Conservation (phyloP, 1,140 invertebrate genomes). For the Drosophila auraria region DNA sequence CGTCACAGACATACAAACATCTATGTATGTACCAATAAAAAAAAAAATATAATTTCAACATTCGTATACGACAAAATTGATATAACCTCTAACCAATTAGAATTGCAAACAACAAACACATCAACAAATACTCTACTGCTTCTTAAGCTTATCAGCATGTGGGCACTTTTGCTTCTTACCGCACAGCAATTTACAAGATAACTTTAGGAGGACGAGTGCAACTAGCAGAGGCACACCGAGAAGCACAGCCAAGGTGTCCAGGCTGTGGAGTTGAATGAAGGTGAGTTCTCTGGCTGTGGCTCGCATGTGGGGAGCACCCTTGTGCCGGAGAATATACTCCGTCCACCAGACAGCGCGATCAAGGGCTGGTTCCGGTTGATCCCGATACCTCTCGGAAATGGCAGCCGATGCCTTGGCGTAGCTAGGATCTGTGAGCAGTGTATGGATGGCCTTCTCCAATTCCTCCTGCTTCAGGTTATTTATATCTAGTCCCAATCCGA, state of each 20-base stretch:
- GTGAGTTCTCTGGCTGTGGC: conserved; percentile 57
- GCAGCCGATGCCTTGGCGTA: conserved; percentile 84
- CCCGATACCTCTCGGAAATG: conserved; percentile 86
- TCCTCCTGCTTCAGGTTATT: conserved; percentile 75
- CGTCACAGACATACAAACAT: no score
- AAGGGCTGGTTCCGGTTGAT: conserved; percentile 87
- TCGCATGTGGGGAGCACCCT: conserved; percentile 74
- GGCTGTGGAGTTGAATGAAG: conserved; percentile 85
- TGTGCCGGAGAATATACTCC: conserved; percentile 88
- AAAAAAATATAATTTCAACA: no score
- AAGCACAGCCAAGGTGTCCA: conserved; percentile 84
- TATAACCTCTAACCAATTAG: no score
- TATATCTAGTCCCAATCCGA: conserved; percentile 84
- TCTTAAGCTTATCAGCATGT: conserved; percentile 40
- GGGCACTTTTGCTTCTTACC: conserved; percentile 17
- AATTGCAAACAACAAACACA: background rate
- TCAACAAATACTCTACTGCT: conserved; percentile 17
- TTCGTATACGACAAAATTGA: no score
- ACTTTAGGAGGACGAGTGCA: conserved; percentile 14
- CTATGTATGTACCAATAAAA: no score
- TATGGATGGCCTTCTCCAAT: conserved; percentile 71
- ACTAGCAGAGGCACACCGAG: conserved; percentile 36
- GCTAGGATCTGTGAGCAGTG: conserved; percentile 73
- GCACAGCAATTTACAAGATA: conserved; percentile 16
- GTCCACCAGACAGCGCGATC: conserved; percentile 90